Base-by-base conservation (phyloP, 2,888 invertebrate species). In the Furcula furcula region DNA sequence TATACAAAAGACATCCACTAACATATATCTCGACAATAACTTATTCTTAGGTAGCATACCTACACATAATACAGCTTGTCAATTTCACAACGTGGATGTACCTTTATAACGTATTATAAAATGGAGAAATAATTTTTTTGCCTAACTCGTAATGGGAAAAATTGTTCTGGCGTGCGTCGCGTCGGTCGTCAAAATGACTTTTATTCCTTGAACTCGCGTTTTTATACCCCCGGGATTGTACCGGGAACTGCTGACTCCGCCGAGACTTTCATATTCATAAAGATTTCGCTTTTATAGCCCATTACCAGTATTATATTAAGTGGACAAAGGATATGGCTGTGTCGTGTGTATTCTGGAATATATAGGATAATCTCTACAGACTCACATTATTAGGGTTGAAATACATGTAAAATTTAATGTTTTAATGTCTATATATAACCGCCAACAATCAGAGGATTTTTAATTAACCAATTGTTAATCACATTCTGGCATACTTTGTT, bases 251-350 rank as follows among this genome's bases (percentile, higher is more conserved):
- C 40, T 43, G 39, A 43, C 22, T 34, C 31, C 36, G 30, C 16
- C n/a, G n/a, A 18, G 26, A 39, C 22, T 31, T 23, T 37, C 31
- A 32, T 36, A 35, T 43, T 41, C 44, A 34, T 37, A 36, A 29
- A 33, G 23, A 36, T 35, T 13, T 9, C 7, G 25, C 26, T 40
- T 34, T 42, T 35, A 39, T 27, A 22, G 23, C 12, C 22, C 22
- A 31, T 31, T 28, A 20, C 13, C 29, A 14, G 12, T 6, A 15
- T 27, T 27, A 27, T 15, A 27, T 27, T 27, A 27, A 23, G 23
- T 23, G 23, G 23, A 23, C 23, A 15, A 27, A 15, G 27, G 15
- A 27, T 15, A 15, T 15, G 9, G 27, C n/a, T 9, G 6, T 7
- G 13, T 7, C 25, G 7, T n/a, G 7, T 7, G 18, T 18, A 18